phyloP scores from a whole-genome alignment of 2,113 vertebrate genomes.

The Lota lota region DNA sequence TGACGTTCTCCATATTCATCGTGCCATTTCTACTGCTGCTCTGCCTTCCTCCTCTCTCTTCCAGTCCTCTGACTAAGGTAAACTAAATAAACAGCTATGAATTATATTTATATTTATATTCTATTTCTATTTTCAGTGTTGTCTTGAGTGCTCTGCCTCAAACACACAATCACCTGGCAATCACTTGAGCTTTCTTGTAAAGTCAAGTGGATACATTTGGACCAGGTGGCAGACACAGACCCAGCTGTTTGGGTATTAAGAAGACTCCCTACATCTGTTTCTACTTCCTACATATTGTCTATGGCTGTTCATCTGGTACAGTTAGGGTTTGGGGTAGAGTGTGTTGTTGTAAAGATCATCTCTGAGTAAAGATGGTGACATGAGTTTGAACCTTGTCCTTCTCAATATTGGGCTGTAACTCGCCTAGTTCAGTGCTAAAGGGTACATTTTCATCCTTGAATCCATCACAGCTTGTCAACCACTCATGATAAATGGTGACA shows the following conservation, averaged over 20 bases:
- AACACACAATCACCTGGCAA: not conserved
- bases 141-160: not conserved
- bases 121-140: not conserved
- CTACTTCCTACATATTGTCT: too few species aligned
- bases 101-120: not conserved
- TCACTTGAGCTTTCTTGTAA: not conserved
- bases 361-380: not conserved
- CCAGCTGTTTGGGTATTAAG: too few species aligned
- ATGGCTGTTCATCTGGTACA: too few species aligned
- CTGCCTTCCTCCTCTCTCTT: slow-evolving; percentile 20
- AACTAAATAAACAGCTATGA: not conserved
- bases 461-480: slow-evolving; percentile 1
- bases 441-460: not conserved
- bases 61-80: slow-evolving; percentile 47
- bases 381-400: not conserved
- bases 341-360: not conserved
- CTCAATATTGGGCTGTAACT: too few species aligned
- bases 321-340: too few species aligned
- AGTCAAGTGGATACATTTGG: too few species aligned
- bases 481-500: slow-evolving; percentile 14
- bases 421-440: not conserved
- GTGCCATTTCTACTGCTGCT: slow-evolving; percentile 4
- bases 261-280: too few species aligned
- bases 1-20: slow-evolving; percentile 21
- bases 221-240: too few species aligned